A percentile compares a stretch with the other conserved stretches of the same genome.
Evolutionary conservation across 2,888 invertebrate genomes (phyloP).

Genomic region (Meganola albula): DNA sequence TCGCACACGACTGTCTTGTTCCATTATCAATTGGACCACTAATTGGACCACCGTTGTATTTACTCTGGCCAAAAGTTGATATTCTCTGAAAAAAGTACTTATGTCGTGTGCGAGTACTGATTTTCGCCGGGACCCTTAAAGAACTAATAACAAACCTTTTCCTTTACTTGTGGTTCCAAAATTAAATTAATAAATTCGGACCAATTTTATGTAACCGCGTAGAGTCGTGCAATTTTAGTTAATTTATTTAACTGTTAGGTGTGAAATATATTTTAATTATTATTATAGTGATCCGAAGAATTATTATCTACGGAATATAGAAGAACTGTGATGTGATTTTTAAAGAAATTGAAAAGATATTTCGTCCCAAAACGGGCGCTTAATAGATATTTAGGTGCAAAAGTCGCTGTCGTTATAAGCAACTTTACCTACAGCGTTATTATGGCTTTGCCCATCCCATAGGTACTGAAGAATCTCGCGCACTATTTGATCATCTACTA

Average conservation of each 20-base stretch:
- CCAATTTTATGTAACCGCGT: constrained; percentile 72
- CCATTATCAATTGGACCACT: too few relatives aligned
- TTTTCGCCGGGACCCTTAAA: constrained; percentile 17
- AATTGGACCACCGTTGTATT: too few relatives aligned
- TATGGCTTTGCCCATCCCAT: too few relatives aligned
- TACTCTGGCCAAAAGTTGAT: too few relatives aligned
- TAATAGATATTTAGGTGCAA: constrained; percentile 13
- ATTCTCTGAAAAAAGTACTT: too few relatives aligned
- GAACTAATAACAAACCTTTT: constrained; percentile 9
- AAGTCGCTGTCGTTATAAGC: constrained; percentile 24
- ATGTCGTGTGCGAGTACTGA: constrained; percentile 7
- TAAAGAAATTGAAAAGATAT: constrained; percentile 17
- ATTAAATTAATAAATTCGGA: constrained; percentile 57
- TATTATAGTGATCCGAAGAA: background rate
- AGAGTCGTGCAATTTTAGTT: constrained; percentile 36
- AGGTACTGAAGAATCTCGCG: too few relatives aligned
- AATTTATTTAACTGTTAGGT: constrained; percentile 36
- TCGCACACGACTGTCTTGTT: too few relatives aligned
- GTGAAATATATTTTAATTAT: constrained; percentile 27
- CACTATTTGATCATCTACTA: too few relatives aligned
- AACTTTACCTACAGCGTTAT: too few relatives aligned
- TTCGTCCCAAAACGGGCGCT: constrained; percentile 10
- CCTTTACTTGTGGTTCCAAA: constrained; percentile 22
- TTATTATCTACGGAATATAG: background rate
- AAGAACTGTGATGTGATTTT: constrained; percentile 8